Conservation (phyloP, 2,888 invertebrate species). For the Sinodicranocentrus sp. region DNA sequence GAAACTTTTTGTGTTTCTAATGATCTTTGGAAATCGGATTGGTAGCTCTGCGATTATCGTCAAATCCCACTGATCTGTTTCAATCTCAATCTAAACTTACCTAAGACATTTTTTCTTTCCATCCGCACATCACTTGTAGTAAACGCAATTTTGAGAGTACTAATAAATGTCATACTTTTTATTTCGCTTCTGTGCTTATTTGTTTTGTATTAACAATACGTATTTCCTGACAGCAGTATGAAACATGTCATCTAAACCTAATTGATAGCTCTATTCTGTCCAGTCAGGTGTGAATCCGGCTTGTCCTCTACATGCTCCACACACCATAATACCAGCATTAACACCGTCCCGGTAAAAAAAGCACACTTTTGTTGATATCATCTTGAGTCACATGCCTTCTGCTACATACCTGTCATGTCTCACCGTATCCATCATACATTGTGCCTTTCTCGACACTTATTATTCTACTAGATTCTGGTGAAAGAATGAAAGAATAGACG, state of each 20-base stretch:
- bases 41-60: too few relatives aligned
- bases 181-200: conserved; percentile 23
- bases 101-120: too few relatives aligned
- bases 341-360: conserved; percentile 19
- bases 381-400: conserved; percentile 10
- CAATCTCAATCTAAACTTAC: too few relatives aligned
- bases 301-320: conserved; percentile 42
- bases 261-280: conserved; percentile 66
- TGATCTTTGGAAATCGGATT: too few relatives aligned
- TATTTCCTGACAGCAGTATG: conserved; percentile 12
- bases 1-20: too few relatives aligned
- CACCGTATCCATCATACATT: conserved; percentile 11
- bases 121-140: too few relatives aligned
- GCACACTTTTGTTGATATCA: conserved; percentile 2
- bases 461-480: conserved; percentile 16
- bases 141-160: background rate
- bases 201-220: conserved; percentile 36
- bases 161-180: background rate
- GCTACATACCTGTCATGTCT: conserved; percentile 8
- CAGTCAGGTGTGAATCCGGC: conserved; percentile 71
- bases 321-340: conserved; percentile 33
- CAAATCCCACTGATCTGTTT: too few relatives aligned
- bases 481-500: conserved; percentile 17
- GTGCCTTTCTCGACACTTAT: background rate
- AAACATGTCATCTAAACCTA: conserved; percentile 58